These are phyloP conservation scores for Nasonovia ribisnigri DNA, from an alignment of 2,888 invertebrate species.

Conservation along the genomic window DNA sequence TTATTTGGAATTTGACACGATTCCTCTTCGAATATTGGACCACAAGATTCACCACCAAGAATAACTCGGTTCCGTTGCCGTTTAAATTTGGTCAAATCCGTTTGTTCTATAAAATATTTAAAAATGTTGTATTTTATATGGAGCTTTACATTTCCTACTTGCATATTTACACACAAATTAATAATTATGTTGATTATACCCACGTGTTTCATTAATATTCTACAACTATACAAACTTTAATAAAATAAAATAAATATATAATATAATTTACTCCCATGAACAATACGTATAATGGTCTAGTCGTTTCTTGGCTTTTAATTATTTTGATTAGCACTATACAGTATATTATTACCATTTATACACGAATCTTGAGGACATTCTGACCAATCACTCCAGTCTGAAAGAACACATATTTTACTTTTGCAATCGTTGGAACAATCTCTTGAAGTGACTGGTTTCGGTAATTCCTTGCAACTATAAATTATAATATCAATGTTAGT, in stretches of 20 bases:
- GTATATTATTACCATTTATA: slow-evolving; percentile 32
- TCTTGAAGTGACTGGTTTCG: slow-evolving; percentile 73
- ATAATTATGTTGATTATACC: not conserved
- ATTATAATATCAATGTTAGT: not conserved
- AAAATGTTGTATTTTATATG: not conserved
- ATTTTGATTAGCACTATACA: not conserved
- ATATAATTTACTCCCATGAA: not conserved
- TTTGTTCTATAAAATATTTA: slow-evolving; percentile 45
- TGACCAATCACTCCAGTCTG: slow-evolving; percentile 75
- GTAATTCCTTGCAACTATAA: slow-evolving; percentile 73
- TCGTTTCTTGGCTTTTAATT: not conserved
- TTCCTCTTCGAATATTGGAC: slow-evolving; percentile 72
- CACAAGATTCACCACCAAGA: slow-evolving; percentile 72
- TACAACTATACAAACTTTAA: not conserved
- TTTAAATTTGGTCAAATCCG: slow-evolving; percentile 61
- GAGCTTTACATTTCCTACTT: not conserved
- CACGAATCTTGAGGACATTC: slow-evolving; percentile 66
- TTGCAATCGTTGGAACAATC: slow-evolving; percentile 75
- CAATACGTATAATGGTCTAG: not conserved
- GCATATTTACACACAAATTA: not conserved
- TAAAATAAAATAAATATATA: not conserved
- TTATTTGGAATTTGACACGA: slow-evolving; percentile 72
- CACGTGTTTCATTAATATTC: not conserved
- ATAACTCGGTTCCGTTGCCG: slow-evolving; percentile 72
- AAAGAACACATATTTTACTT: slow-evolving; percentile 75